A percentile compares a stretch with the other conserved stretches of the same genome.
phyloP scores from a whole-genome alignment of 53 echinoderm and acorn worm species.

The Antedon mediterranea region DNA sequence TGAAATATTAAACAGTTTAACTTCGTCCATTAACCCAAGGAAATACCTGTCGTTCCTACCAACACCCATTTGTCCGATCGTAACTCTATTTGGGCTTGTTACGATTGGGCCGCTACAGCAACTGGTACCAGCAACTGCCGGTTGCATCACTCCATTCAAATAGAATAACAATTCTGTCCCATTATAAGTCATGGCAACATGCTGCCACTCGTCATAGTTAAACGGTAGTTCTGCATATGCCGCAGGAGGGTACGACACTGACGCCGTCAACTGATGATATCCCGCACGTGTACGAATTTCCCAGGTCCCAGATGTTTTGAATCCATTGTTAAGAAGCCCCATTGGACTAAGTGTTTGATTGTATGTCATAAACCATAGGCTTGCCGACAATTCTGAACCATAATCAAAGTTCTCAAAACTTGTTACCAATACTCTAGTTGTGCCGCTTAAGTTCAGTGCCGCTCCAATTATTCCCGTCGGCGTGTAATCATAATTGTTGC shows the following conservation, averaged over 20 bases:
- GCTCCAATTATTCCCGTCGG: conserved; percentile 18
- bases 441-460: conserved; percentile 35
- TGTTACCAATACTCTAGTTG: conserved; percentile 21
- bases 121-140: background rate
- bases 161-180: conserved; percentile 27
- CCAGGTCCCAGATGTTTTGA: conserved; percentile 36
- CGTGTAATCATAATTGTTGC: background rate
- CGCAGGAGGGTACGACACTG: background rate
- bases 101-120: conserved; percentile 50
- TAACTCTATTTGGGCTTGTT: conserved; percentile 31
- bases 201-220: conserved; percentile 28
- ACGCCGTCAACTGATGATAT: conserved; percentile 16
- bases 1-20: conserved; percentile 20
- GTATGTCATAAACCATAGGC: conserved; percentile 47
- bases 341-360: conserved; percentile 9
- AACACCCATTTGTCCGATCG: conserved; percentile 50
- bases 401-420: conserved; percentile 22
- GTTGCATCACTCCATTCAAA: conserved; percentile 20
- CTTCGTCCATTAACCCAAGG: conserved; percentile 65
- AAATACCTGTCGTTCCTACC: conserved; percentile 23
- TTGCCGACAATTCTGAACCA: conserved; percentile 37
- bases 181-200: conserved; percentile 60
- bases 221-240: conserved; percentile 3
- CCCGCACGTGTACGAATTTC: conserved; percentile 43
- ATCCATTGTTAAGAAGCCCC: conserved; percentile 41